These are phyloP conservation scores for Calyptommatus sinebrachiatus DNA, from an alignment of 2,113 vertebrate species.

Conservation along the genomic window DNA sequence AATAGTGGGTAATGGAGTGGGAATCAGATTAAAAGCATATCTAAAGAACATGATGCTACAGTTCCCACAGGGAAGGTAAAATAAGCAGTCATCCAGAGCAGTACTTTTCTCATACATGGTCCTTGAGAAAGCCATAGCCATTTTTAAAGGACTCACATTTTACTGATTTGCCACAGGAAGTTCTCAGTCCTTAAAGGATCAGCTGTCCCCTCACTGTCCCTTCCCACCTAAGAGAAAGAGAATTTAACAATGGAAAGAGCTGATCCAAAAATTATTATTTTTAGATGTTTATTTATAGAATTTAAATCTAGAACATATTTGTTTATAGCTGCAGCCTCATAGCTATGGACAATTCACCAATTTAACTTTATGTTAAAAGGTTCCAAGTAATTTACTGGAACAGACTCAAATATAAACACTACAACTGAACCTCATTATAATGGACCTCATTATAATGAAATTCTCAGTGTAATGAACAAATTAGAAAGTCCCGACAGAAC, in stretches of 20 bases:
- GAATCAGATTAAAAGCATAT: neutral
- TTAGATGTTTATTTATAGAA: slow-evolving; percentile 2
- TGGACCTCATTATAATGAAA: too few species aligned
- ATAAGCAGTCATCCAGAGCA: slow-evolving; percentile 48
- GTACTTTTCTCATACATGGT: slow-evolving; percentile 42
- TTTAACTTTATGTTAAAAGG: neutral
- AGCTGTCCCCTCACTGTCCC: slow-evolving; percentile 59
- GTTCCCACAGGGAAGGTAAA: slow-evolving; percentile 38
- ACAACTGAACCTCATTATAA: too few species aligned
- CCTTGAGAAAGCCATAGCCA: slow-evolving; percentile 36
- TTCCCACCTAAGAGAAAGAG: slow-evolving; percentile 62
- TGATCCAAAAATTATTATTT: slow-evolving; percentile 51
- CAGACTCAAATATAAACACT: neutral
- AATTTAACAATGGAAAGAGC: slow-evolving; percentile 60
- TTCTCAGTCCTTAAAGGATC: slow-evolving; percentile 58
- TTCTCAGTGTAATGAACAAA: too few species aligned
- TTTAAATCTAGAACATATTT: slow-evolving; percentile 19
- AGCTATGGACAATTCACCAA: slow-evolving; percentile 16
- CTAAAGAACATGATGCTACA: slow-evolving; percentile 31
- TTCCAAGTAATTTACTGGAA: neutral
- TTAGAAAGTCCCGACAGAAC: too few species aligned
- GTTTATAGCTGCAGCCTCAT: neutral
- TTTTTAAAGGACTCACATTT: slow-evolving; percentile 54
- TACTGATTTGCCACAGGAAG: slow-evolving; percentile 54
- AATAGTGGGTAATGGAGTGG: neutral